These are phyloP conservation scores for Maccullochella peelii DNA, from an alignment of 2,113 vertebrate species.

Conservation along the genomic window DNA sequence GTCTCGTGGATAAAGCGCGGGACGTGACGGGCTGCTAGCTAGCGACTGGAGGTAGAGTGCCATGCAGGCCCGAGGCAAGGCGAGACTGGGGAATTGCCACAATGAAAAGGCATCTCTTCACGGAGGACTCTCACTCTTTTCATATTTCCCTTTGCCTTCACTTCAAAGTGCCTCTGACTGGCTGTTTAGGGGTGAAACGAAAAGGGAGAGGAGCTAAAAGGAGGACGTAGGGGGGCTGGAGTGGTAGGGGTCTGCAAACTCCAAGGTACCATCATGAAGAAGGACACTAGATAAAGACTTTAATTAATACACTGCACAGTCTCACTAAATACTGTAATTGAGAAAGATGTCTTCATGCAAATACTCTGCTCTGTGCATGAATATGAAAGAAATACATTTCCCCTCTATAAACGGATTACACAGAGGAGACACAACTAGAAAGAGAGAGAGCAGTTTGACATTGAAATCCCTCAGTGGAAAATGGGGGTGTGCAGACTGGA, in stretches of 20 bases:
- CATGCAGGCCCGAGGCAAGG: conserved; percentile 58
- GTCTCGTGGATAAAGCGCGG: conserved; percentile 55
- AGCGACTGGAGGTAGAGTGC: conserved; percentile 34
- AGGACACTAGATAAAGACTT: background rate
- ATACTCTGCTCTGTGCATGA: conserved; percentile 13
- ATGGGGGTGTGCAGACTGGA: conserved; percentile 26
- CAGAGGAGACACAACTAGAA: conserved; percentile 5
- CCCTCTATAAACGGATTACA: conserved; percentile 12
- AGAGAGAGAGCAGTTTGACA: conserved; percentile 30
- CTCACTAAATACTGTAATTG: background rate
- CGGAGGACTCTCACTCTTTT: conserved; percentile 65
- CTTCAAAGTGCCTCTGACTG: conserved; percentile 73
- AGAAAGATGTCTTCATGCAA: background rate
- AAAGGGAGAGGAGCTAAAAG: conserved; percentile 13
- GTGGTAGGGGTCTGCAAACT: conserved; percentile 7
- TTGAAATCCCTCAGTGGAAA: conserved; percentile 34
- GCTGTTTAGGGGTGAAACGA: conserved; percentile 43
- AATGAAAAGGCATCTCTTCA: conserved; percentile 63
- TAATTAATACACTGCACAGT: conserved; percentile 6
- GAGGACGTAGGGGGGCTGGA: background rate
- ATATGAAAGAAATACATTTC: conserved; percentile 30
- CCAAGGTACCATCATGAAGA: conserved; percentile 12
- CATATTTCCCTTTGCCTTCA: conserved; percentile 71
- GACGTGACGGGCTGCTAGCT: conserved; percentile 47
- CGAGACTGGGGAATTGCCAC: conserved; percentile 63